Percentiles rank a stretch among this genome's conserved stretches.
Evolutionary conservation across 2,113 vertebrate genomes (phyloP).

Genomic region (Menidia beryllina): DNA sequence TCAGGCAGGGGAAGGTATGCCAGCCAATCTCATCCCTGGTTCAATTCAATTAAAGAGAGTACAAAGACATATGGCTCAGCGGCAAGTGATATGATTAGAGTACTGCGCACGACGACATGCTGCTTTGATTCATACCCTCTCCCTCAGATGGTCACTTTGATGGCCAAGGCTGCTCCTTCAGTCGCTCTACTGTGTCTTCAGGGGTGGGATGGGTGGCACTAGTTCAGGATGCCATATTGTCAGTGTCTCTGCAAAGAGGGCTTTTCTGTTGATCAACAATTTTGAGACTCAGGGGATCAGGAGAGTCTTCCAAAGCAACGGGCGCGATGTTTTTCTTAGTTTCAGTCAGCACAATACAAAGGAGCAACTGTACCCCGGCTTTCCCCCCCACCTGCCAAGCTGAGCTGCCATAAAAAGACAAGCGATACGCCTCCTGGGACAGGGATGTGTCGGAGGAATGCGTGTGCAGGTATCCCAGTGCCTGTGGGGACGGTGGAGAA

Average conservation of each 20-base stretch:
- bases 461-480: constrained; percentile 67
- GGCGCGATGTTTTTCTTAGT: constrained; percentile 41
- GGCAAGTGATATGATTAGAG: constrained; percentile 79
- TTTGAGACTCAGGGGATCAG: constrained; percentile 24
- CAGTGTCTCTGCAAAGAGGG: constrained; percentile 16
- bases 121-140: constrained; percentile 69
- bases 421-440: constrained; percentile 72
- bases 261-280: constrained; percentile 44
- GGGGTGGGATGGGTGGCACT: constrained; percentile 10
- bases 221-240: constrained; percentile 25
- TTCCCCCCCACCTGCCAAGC: constrained; percentile 16
- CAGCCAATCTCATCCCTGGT: constrained; percentile 70
- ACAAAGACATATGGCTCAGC: constrained; percentile 74
- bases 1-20: constrained; percentile 65
- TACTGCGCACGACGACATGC: constrained; percentile 41
- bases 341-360: constrained; percentile 62
- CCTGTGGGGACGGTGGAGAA: constrained; percentile 69
- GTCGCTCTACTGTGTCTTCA: constrained; percentile 30
- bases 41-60: constrained; percentile 80
- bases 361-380: constrained; percentile 56
- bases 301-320: constrained; percentile 41
- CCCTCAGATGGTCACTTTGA: constrained; percentile 49
- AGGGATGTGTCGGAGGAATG: constrained; percentile 76
- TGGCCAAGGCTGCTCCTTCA: constrained; percentile 12
- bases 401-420: constrained; percentile 70